A percentile compares a stretch with the other conserved stretches of the same genome.
These are phyloP conservation scores for Micrastur ruficollis DNA, from an alignment of 2,797 vertebrate species.

Conservation along the genomic window DNA sequence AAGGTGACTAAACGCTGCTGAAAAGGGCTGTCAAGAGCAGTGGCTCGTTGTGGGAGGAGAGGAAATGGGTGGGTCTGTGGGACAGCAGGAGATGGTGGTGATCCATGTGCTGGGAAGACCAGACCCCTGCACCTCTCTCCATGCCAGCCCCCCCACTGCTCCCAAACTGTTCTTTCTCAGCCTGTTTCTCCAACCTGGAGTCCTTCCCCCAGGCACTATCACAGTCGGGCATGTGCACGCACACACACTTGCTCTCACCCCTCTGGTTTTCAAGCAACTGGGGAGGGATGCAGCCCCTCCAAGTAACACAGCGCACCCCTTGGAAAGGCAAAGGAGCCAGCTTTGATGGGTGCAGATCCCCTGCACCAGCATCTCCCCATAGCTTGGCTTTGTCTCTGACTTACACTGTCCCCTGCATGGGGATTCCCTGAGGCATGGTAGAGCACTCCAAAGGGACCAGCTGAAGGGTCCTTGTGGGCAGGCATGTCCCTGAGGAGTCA, in stretches of 20 bases:
- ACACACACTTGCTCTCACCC: not conserved
- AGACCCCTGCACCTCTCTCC: not conserved
- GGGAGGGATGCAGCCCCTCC: not conserved
- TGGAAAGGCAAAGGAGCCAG: not conserved
- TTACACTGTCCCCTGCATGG: not conserved
- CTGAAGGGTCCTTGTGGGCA: not conserved
- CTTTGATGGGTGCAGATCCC: not conserved
- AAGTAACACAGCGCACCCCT: not conserved
- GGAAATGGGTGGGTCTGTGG: not conserved
- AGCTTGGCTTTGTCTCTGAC: not conserved
- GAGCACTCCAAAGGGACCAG: not conserved
- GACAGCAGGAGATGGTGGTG: not conserved
- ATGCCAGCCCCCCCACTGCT: not conserved
- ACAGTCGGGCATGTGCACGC: not conserved
- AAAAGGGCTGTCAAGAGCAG: not conserved
- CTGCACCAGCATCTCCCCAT: not conserved
- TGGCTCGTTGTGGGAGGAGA: not conserved
- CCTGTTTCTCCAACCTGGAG: not conserved
- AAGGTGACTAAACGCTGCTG: not conserved
- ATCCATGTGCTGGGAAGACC: not conserved
- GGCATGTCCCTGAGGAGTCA: not conserved
- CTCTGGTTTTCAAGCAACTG: not conserved
- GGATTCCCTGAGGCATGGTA: accelerated
- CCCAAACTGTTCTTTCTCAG: not conserved
- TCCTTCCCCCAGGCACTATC: not conserved